phyloP scores from a whole-genome alignment of 2,113 vertebrate species.

The Sinocyclocheilus rhinocerous region DNA sequence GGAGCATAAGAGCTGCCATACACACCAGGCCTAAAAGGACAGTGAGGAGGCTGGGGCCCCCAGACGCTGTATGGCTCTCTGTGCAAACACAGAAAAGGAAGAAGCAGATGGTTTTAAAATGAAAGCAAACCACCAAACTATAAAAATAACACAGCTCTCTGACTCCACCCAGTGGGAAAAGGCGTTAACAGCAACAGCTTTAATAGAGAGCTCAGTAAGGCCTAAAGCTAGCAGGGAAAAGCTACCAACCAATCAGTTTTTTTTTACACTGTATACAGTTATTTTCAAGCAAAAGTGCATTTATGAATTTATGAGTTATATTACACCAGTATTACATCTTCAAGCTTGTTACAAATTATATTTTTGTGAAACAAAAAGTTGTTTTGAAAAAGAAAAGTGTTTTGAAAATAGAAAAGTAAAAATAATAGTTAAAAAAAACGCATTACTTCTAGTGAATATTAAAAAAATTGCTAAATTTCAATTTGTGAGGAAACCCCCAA shows the following conservation, averaged over 20 bases:
- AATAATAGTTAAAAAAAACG: neutral
- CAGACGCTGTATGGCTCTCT: slow-evolving; percentile 87
- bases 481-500: too few relatives aligned
- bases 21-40: slow-evolving; percentile 94
- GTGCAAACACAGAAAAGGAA: slow-evolving; percentile 41
- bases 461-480: too few relatives aligned
- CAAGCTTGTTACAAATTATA: neutral
- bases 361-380: neutral
- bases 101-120: neutral
- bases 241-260: neutral
- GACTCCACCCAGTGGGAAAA: slow-evolving; percentile 20
- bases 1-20: slow-evolving; percentile 94
- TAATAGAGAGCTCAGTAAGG: neutral
- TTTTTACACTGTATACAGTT: neutral
- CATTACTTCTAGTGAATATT: too few relatives aligned
- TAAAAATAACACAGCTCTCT: neutral
- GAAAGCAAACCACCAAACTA: neutral
- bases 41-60: slow-evolving; percentile 93
- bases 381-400: neutral
- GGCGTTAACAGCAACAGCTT: neutral
- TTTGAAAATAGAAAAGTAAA: neutral
- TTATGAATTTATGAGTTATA: neutral
- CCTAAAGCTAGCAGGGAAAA: neutral
- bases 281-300: neutral
- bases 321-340: neutral